These are phyloP conservation scores for Papilio protenor DNA, from an alignment of 2,888 invertebrate species.

Conservation along the genomic window DNA sequence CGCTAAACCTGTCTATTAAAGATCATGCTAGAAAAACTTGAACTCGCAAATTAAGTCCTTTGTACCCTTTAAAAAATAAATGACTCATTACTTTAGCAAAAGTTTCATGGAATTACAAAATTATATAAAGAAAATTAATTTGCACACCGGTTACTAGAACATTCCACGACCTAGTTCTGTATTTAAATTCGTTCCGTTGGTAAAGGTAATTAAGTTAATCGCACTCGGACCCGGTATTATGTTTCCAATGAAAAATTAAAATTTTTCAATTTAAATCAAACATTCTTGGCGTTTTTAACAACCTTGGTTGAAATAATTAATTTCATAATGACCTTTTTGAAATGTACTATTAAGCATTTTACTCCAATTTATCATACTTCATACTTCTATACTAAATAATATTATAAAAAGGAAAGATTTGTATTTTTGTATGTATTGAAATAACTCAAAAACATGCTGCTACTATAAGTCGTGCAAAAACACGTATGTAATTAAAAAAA, in stretches of 20 bases:
- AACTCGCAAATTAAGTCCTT: no score
- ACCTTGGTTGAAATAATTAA: slow-evolving; percentile 10
- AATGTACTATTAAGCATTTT: neutral
- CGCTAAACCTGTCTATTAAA: no score
- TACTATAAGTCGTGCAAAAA: neutral
- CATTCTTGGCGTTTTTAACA: neutral
- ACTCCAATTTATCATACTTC: neutral
- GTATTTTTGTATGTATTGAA: no score
- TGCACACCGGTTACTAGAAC: slow-evolving; percentile 7
- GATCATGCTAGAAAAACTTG: no score
- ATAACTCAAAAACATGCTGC: no score
- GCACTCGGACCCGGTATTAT: slow-evolving; percentile 13
- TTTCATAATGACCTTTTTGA: neutral
- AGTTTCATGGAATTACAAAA: no score
- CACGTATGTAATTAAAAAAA: slow-evolving; percentile 3
- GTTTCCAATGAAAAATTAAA: slow-evolving; percentile 9
- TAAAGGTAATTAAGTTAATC: slow-evolving; percentile 30
- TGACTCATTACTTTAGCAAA: no score
- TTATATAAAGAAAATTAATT: no score
- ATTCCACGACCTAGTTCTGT: slow-evolving; percentile 31
- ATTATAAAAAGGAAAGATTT: no score
- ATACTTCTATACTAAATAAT: no score
- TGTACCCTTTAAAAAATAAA: no score
- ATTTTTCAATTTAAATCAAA: neutral
- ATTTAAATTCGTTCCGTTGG: slow-evolving; percentile 27